A percentile compares a stretch with the other conserved stretches of the same genome.
Evolutionary conservation across 2,113 vertebrate genomes (phyloP).

Genomic region (human): GRCh38 chr5:120256501-120257000

Average conservation of each 20-base stretch:
- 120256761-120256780: background rate
- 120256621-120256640: background rate
- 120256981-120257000: background rate
- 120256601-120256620: background rate
- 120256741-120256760: background rate
- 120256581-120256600: background rate
- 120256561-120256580: background rate
- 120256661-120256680: background rate
- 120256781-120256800: background rate
- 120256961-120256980: background rate
- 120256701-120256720: background rate
- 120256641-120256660: background rate
- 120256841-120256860: background rate
- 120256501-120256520: background rate
- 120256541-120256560: background rate
- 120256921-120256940: background rate
- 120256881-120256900: background rate
- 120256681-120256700: background rate
- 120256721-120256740: background rate
- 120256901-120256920: background rate
- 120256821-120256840: background rate
- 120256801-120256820: background rate
- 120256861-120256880: background rate
- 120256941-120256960: background rate
- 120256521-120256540: background rate